Evolutionary conservation across 2,113 vertebrate species (phyloP).

Genomic region (Oreotragus oreotragus): DNA sequence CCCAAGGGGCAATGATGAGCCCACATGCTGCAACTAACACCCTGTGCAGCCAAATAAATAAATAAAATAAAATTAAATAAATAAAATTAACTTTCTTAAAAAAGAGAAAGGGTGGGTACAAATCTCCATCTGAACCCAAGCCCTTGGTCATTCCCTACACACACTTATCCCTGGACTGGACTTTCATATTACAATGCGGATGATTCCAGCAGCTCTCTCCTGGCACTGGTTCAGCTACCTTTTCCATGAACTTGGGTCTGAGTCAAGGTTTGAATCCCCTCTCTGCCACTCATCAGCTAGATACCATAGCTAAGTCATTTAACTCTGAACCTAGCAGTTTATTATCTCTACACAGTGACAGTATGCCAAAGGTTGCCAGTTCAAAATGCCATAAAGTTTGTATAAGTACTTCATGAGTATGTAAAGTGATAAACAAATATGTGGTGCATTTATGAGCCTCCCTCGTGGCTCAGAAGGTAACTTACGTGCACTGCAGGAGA

Average conservation of each 20-base stretch:
- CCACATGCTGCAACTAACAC: not conserved
- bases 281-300: not conserved
- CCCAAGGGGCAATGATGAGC: not conserved
- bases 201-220: not conserved
- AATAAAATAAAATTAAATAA: not conserved
- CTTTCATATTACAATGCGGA: fast-evolving
- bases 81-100: not conserved
- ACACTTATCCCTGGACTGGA: not conserved
- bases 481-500: not conserved
- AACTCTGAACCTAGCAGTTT: not conserved
- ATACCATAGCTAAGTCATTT: not conserved
- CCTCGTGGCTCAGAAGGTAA: not conserved
- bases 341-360: not conserved
- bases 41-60: not conserved
- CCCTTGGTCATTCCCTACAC: not conserved
- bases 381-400: not conserved
- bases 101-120: not conserved
- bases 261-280: not conserved
- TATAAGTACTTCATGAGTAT: not conserved
- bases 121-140: not conserved
- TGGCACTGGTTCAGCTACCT: not conserved
- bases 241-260: not conserved
- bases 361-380: not conserved
- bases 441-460: not conserved
- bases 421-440: not conserved